Percentiles rank a stretch among this genome's conserved stretches.
These are phyloP conservation scores for Dascyllus trimaculatus DNA, from an alignment of 2,113 vertebrate genomes.

Conservation along the genomic window DNA sequence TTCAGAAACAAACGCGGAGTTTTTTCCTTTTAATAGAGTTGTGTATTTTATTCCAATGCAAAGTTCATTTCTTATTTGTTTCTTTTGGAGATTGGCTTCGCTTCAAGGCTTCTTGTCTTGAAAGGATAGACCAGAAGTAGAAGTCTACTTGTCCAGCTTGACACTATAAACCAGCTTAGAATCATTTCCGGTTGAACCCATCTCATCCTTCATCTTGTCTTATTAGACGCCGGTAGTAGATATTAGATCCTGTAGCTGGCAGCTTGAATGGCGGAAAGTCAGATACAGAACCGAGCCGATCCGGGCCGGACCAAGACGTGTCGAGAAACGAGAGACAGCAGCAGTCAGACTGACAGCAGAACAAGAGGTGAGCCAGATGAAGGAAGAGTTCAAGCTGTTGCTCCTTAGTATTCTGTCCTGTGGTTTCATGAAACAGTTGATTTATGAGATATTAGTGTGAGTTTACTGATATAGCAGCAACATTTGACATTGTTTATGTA, in stretches of 20 bases:
- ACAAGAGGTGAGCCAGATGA: constrained; percentile 74
- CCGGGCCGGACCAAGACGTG: constrained; percentile 9
- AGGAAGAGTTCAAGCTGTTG: background rate
- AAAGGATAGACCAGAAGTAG: background rate
- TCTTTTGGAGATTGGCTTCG: no score
- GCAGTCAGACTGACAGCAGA: constrained; percentile 78
- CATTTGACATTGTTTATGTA: background rate
- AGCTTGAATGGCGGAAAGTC: constrained; percentile 67
- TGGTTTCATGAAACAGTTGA: background rate
- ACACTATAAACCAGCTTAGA: background rate
- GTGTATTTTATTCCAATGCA: no score
- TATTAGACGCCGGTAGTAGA: no score
- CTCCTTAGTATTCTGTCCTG: background rate
- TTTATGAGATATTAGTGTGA: background rate
- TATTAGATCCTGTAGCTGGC: no score
- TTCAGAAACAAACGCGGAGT: no score
- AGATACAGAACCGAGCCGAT: constrained; percentile 22
- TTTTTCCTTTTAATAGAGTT: no score
- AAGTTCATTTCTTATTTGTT: no score
- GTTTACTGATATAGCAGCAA: no score
- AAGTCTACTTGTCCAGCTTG: accelerated
- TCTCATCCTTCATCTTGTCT: background rate
- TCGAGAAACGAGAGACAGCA: constrained; percentile 58
- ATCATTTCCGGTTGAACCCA: background rate
- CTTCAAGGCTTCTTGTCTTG: constrained; percentile 13